Percentiles rank a stretch among this genome's conserved stretches.
Evolutionary conservation across 2,113 vertebrate species (phyloP).

Genomic region (Athene cunicularia): DNA sequence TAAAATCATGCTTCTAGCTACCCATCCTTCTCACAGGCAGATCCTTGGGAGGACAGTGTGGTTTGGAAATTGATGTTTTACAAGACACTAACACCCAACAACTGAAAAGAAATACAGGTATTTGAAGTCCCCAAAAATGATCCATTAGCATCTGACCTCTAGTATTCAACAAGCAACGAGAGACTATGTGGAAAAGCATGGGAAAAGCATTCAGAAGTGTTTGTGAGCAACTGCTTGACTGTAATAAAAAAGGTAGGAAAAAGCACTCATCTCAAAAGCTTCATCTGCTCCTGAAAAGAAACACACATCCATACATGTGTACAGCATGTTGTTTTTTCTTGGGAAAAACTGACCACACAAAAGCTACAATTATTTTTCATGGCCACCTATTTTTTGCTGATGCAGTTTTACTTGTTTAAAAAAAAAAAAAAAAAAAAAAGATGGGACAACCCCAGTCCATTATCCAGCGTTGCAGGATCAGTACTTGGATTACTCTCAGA

Average conservation of each 20-base stretch:
- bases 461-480: neutral
- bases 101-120: neutral
- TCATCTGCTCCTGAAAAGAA: neutral
- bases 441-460: neutral
- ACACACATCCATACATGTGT: neutral
- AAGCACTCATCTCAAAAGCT: neutral
- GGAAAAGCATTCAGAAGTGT: neutral
- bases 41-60: fast-evolving
- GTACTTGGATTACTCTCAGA: neutral
- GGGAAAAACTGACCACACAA: neutral
- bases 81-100: neutral
- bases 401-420: neutral
- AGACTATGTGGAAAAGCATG: neutral
- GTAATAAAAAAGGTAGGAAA: neutral
- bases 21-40: neutral
- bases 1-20: neutral
- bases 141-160: neutral
- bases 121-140: neutral
- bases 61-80: neutral
- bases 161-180: neutral
- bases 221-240: neutral
- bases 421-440: neutral
- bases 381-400: neutral
- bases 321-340: fast-evolving
- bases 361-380: neutral